phyloP scores from a whole-genome alignment of 2,888 invertebrate genomes.

The Drosophila sordidula region DNA sequence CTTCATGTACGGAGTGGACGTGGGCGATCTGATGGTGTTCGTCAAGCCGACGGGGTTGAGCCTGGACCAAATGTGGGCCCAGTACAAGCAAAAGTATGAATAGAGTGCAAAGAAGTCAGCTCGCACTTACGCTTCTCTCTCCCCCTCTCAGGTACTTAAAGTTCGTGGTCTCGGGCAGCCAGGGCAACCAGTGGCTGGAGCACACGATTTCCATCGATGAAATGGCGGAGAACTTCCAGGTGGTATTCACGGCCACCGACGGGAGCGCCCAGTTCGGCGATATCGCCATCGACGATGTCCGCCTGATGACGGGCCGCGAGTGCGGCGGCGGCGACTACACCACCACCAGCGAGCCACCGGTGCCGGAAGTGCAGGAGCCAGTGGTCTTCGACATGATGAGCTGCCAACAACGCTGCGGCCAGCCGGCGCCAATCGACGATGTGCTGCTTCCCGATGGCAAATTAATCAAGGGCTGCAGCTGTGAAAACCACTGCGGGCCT shows the following conservation, averaged over 20 bases:
- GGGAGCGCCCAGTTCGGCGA: conserved; percentile 90
- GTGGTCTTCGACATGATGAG: conserved; percentile 82
- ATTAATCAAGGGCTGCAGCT: conserved; percentile 86
- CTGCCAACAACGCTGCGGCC: conserved; percentile 46
- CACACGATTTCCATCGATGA: conserved; percentile 85
- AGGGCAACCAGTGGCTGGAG: conserved; percentile 89
- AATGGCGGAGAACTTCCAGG: conserved; percentile 87
- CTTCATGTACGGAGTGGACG: conserved; percentile 91
- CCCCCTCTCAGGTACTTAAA: conserved; percentile 84
- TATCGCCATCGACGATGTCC: conserved; percentile 93
- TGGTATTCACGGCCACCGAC: conserved; percentile 91
- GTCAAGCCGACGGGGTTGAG: conserved; percentile 85
- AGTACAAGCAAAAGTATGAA: conserved; percentile 26
- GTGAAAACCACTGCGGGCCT: conserved; percentile 86
- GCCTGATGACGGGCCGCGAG: conserved; percentile 86
- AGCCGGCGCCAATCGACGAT: neutral
- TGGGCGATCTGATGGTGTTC: conserved; percentile 86
- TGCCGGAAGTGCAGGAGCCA: conserved; percentile 27
- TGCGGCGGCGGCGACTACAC: conserved; percentile 20
- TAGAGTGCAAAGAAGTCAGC: conserved; percentile 28
- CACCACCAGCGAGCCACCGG: conserved; percentile 43
- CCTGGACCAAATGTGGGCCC: conserved; percentile 50
- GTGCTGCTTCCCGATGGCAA: conserved; percentile 20
- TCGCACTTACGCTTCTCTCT: neutral
- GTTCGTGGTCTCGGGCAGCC: conserved; percentile 89